Evolutionary conservation across 2,888 invertebrate genomes (phyloP).

Genomic region (Sphecodes monilicornis): DNA sequence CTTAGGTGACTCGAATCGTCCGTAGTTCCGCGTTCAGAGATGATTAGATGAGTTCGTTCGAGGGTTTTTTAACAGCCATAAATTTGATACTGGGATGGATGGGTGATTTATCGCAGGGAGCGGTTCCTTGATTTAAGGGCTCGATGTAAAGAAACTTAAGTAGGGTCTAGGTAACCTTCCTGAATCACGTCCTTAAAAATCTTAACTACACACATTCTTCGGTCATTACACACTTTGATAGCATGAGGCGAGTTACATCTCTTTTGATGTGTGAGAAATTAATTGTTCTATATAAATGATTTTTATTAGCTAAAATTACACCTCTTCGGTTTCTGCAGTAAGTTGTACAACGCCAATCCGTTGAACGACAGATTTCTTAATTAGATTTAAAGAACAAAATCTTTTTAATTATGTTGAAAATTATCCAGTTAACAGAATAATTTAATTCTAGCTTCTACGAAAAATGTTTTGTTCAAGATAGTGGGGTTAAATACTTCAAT

Average conservation of each 20-base stretch:
- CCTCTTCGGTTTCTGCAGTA: neutral
- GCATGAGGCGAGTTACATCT: neutral
- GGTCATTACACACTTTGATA: neutral
- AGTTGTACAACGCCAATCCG: neutral
- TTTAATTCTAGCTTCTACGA: too few relatives aligned
- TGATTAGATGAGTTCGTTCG: neutral
- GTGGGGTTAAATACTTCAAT: too few relatives aligned
- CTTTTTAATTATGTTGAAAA: too few relatives aligned
- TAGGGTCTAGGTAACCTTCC: neutral
- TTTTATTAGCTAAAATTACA: neutral
- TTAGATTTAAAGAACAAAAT: too few relatives aligned
- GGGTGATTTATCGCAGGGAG: neutral
- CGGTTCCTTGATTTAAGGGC: slow-evolving; percentile 8
- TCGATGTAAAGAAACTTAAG: neutral
- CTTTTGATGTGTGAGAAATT: neutral
- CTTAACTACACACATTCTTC: neutral
- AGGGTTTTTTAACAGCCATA: slow-evolving; percentile 2
- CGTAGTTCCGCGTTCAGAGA: neutral
- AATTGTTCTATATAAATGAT: neutral
- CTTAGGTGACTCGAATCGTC: neutral
- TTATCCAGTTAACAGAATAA: too few relatives aligned
- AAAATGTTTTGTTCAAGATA: too few relatives aligned
- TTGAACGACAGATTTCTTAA: too few relatives aligned
- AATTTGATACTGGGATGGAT: slow-evolving; percentile 6
- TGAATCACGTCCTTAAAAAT: neutral